A percentile compares a stretch with the other conserved stretches of the same genome.
Evolutionary conservation across 2,797 vertebrate species (phyloP).

Genomic region (Xiphorhynchus erythropygius): DNA sequence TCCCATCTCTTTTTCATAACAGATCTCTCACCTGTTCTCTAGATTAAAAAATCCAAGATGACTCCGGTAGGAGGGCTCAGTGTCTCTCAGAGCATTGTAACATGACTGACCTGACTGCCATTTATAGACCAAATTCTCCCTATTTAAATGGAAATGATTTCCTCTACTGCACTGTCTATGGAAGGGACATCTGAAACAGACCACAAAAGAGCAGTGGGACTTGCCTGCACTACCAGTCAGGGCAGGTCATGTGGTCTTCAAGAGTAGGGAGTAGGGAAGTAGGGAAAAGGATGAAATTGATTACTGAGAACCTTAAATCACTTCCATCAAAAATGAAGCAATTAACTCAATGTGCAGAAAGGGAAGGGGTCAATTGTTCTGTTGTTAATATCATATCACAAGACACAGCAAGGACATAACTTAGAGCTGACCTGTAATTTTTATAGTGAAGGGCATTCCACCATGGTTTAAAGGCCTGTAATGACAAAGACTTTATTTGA

Average conservation of each 20-base stretch:
- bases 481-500: not conserved
- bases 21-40: not conserved
- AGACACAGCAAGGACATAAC: not conserved
- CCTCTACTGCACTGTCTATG: not conserved
- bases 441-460: not conserved
- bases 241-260: not conserved
- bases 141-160: not conserved
- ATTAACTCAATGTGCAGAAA: not conserved
- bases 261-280: not conserved
- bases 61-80: fast-evolving
- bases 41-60: not conserved
- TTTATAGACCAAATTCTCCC: not conserved
- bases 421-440: not conserved
- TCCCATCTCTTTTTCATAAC: not conserved
- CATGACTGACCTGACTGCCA: not conserved
- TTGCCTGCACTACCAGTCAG: not conserved
- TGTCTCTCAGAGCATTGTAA: not conserved
- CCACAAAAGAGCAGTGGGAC: not conserved
- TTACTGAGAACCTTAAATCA: not conserved
- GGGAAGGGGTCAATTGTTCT: not conserved
- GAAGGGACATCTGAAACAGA: not conserved
- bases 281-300: not conserved
- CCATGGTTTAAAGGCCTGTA: not conserved
- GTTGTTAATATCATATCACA: not conserved
- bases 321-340: not conserved